phyloP scores from a whole-genome alignment of 2,888 invertebrate species.

The Lucinisca nassula region DNA sequence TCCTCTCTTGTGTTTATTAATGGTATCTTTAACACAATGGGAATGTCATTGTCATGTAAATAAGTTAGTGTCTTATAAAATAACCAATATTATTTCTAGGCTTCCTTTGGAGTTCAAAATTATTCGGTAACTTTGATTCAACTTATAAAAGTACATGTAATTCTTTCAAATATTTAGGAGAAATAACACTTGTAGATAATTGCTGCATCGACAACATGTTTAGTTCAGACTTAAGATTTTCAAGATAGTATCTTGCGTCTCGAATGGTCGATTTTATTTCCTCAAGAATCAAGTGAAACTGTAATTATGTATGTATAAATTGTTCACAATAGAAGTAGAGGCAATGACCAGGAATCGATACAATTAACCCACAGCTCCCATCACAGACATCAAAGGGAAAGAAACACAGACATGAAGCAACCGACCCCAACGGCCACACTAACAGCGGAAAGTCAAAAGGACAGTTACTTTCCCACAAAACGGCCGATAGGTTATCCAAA shows the following conservation, averaged over 20 bases:
- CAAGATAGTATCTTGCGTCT: not conserved
- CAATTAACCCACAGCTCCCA: no score
- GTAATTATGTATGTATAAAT: slow-evolving; percentile 5
- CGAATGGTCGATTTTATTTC: slow-evolving; percentile 6
- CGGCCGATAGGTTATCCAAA: no score
- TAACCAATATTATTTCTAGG: slow-evolving; percentile 39
- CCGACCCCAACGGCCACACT: no score
- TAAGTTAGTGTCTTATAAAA: slow-evolving; percentile 32
- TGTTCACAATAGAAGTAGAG: no score
- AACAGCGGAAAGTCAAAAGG: no score
- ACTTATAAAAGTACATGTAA: slow-evolving; percentile 19
- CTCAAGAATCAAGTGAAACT: slow-evolving; percentile 6
- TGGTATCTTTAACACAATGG: slow-evolving; percentile 20
- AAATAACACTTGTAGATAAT: slow-evolving; percentile 16
- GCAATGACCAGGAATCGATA: no score
- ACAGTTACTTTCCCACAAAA: no score
- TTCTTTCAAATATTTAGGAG: slow-evolving; percentile 20
- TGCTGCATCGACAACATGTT: slow-evolving; percentile 25
- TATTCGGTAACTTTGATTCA: slow-evolving; percentile 26
- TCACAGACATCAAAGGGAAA: no score
- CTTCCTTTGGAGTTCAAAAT: slow-evolving; percentile 20
- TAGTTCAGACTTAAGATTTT: slow-evolving; percentile 27
- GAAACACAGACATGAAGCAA: no score
- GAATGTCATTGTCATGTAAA: slow-evolving; percentile 16
- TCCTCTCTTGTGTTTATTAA: slow-evolving; percentile 11